phyloP scores from a whole-genome alignment of 2,797 vertebrate species.

The Myotis findleyi region DNA sequence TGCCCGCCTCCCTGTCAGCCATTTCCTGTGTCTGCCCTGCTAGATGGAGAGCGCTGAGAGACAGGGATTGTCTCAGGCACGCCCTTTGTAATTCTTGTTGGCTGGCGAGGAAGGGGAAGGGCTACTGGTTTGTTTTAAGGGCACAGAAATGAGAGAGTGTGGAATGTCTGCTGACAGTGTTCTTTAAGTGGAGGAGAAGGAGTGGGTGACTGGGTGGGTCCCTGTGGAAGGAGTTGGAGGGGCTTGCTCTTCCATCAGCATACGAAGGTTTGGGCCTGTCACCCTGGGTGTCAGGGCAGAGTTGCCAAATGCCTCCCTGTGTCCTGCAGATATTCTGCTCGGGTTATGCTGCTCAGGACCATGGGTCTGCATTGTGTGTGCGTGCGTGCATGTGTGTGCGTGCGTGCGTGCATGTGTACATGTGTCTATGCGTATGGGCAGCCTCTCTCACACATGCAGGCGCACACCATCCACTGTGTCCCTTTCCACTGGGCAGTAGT shows the following conservation, averaged over 20 bases:
- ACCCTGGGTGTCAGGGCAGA: not conserved
- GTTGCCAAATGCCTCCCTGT: not conserved
- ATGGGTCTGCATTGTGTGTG: not conserved
- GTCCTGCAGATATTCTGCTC: not conserved
- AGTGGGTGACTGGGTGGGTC: not conserved
- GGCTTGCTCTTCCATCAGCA: not conserved
- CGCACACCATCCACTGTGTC: not conserved
- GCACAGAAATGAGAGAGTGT: not conserved
- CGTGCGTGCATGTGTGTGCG: not conserved
- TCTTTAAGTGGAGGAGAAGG: not conserved
- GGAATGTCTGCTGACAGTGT: not conserved
- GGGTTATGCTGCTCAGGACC: not conserved
- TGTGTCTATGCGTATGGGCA: not conserved
- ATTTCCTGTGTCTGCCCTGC: not conserved
- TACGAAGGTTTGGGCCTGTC: not conserved
- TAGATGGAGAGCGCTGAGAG: not conserved
- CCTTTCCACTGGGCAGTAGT: constrained; percentile 87
- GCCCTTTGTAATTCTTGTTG: not conserved
- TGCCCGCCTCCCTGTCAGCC: not conserved
- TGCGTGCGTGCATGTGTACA: too few species aligned
- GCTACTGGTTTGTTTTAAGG: not conserved
- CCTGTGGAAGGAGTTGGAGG: not conserved
- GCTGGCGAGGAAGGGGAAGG: not conserved
- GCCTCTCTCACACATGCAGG: not conserved
- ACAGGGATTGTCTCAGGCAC: not conserved